Conservation (phyloP, 2,113 vertebrate genomes). For the Zeus faber region DNA sequence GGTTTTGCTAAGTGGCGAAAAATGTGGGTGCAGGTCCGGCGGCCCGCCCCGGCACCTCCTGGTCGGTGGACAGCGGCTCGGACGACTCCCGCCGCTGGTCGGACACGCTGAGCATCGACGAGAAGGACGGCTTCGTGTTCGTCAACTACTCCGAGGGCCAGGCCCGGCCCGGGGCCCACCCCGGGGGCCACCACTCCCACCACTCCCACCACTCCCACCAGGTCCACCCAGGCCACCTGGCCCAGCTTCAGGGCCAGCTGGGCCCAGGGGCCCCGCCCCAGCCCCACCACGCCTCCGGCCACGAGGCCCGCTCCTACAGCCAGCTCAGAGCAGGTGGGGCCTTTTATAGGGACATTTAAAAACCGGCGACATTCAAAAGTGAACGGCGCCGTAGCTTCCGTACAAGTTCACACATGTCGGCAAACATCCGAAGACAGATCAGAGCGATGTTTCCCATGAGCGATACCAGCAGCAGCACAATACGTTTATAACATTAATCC, state of each 20-base stretch:
- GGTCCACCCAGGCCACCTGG: slow-evolving; percentile 43
- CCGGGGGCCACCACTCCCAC: slow-evolving; percentile 21
- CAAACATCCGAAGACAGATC: no score
- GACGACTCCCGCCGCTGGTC: slow-evolving; percentile 96
- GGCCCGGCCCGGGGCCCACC: slow-evolving; percentile 69
- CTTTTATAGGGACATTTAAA: no score
- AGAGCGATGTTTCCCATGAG: no score
- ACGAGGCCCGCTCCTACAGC: slow-evolving; percentile 68
- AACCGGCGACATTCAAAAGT: no score
- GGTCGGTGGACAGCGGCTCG: slow-evolving; percentile 86
- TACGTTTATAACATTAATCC: no score
- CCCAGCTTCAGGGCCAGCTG: slow-evolving; percentile 34
- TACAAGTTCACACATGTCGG: no score
- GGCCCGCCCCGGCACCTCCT: slow-evolving; percentile 71
- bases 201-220: slow-evolving; percentile 25
- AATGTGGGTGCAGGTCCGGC: slow-evolving; percentile 58
- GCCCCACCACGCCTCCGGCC: slow-evolving; percentile 49
- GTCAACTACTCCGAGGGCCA: slow-evolving; percentile 96
- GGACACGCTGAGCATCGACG: slow-evolving; percentile 92
- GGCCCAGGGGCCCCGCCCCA: slow-evolving; percentile 53
- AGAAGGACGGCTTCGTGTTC: slow-evolving; percentile 97
- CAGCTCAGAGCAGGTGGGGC: slow-evolving; percentile 73
- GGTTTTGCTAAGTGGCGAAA: no score
- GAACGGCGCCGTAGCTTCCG: no score
- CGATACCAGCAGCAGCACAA: no score